These are phyloP conservation scores for Lacerta agilis DNA, from an alignment of 2,797 vertebrate genomes.

Conservation along the genomic window DNA sequence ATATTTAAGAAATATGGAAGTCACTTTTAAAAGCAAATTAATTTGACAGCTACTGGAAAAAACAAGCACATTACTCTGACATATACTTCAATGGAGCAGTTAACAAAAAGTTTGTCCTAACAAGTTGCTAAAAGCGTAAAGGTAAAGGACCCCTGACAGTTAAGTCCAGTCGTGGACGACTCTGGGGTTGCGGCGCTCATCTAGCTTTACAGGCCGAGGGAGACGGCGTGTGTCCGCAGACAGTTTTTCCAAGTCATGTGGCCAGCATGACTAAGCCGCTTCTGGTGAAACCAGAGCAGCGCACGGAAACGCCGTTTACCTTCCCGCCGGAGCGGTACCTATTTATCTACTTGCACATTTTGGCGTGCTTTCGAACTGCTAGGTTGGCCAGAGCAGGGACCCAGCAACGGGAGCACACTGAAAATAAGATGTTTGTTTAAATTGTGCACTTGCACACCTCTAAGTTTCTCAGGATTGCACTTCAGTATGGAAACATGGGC, in stretches of 20 bases:
- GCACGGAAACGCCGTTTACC: rapidly evolving
- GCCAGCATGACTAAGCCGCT: no score
- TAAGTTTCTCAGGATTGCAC: background rate
- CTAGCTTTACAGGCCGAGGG: no score
- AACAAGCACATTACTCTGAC: background rate
- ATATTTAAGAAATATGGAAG: background rate
- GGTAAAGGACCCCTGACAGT: background rate
- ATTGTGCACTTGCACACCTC: background rate
- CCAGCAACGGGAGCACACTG: background rate
- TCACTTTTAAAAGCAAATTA: background rate
- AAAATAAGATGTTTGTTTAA: background rate
- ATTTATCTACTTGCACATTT: no score
- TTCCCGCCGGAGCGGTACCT: no score
- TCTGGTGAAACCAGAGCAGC: no score
- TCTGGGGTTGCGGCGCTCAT: no score
- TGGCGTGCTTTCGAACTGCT: no score
- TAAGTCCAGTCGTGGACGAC: no score
- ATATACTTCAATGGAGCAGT: background rate
- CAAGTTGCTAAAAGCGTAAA: background rate
- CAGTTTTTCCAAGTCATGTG: no score
- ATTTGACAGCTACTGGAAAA: background rate
- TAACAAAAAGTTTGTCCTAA: background rate
- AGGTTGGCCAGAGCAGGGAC: no score
- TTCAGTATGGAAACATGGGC: background rate
- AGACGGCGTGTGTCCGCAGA: no score